phyloP scores from a whole-genome alignment of 1,140 invertebrate genomes.

The Neotoxoptera formosana region DNA sequence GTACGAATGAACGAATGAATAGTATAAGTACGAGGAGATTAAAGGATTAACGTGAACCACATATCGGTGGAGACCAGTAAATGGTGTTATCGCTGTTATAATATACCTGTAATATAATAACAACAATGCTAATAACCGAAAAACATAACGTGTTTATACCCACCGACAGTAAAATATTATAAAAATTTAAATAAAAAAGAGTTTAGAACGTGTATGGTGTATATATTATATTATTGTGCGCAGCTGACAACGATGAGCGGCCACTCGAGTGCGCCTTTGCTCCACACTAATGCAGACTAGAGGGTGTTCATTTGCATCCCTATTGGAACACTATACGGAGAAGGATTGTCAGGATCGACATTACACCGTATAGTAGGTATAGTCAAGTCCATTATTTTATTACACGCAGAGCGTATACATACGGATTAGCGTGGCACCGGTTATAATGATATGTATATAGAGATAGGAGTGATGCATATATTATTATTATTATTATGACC shows the following conservation, averaged over 20 bases:
- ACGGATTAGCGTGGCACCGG: not conserved
- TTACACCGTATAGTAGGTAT: not conserved
- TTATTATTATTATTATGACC: not conserved
- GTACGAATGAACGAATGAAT: not conserved
- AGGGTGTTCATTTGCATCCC: slow-evolving; percentile 12
- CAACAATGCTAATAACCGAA: slow-evolving; percentile 1
- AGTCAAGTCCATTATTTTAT: not conserved
- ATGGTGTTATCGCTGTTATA: not conserved
- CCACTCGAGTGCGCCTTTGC: not conserved
- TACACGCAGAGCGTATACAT: not conserved
- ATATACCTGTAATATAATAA: not conserved
- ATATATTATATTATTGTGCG: not conserved
- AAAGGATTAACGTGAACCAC: slow-evolving; percentile 28
- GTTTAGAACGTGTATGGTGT: not conserved
- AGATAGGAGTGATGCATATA: not conserved
- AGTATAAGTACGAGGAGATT: slow-evolving; percentile 13
- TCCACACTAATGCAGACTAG: not conserved
- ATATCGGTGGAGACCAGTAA: not conserved
- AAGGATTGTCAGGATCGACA: not conserved
- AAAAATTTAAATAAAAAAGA: not conserved
- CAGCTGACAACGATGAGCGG: not conserved
- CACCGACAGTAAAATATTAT: not conserved
- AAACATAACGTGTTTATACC: not conserved
- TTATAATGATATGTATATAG: too few relatives aligned
- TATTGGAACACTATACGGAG: too few relatives aligned